These are phyloP conservation scores for Laspeyria flexula DNA, from an alignment of 2,888 invertebrate genomes.

Conservation along the genomic window DNA sequence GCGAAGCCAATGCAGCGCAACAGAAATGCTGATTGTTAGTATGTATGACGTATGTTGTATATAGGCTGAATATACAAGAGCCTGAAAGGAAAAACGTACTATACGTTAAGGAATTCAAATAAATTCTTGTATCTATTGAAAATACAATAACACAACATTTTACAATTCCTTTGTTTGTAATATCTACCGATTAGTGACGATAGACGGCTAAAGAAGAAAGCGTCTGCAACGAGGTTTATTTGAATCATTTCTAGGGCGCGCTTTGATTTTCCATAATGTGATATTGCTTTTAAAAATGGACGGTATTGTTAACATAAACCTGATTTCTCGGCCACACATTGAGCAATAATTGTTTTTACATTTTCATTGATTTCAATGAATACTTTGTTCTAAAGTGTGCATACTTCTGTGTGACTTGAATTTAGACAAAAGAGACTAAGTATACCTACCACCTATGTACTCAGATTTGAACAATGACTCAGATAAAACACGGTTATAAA, in stretches of 20 bases:
- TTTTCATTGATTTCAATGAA: no score
- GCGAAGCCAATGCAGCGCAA: constrained; percentile 27
- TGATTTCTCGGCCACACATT: background rate
- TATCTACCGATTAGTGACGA: constrained; percentile 22
- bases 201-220: constrained; percentile 25
- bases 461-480: no score
- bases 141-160: constrained; percentile 1
- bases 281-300: constrained; percentile 30
- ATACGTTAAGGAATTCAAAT: no score
- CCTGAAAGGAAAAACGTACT: background rate
- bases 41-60: background rate
- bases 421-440: no score
- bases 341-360: background rate
- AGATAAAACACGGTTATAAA: no score
- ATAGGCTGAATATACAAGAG: background rate
- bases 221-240: constrained; percentile 20
- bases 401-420: no score
- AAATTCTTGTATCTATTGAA: no score
- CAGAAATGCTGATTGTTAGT: constrained; percentile 30
- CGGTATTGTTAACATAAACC: constrained; percentile 11
- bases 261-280: constrained; percentile 29
- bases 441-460: no score
- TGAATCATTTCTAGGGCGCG: constrained; percentile 17
- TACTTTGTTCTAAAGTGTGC: no score
- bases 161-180: constrained; percentile 30